Base-by-base conservation (phyloP, 2,888 invertebrate species). In the Candidula unifasciata region DNA sequence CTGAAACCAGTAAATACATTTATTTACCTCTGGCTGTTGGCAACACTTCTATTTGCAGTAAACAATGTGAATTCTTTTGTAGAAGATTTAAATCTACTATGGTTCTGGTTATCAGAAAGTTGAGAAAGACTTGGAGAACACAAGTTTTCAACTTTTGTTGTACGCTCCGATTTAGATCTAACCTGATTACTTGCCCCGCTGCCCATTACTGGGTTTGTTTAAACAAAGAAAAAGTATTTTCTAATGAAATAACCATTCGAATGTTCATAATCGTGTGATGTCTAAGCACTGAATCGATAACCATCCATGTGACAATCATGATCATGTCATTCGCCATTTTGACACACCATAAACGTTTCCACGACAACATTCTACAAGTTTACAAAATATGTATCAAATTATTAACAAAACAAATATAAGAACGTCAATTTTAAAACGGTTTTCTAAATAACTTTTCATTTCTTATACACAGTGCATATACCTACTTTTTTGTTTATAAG, bases 131-230 rank as follows among this genome's bases (percentile, higher is more conserved):
- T 21, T 18, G 30, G 18, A 54, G 33, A 57, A 33, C 33, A 33
- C 54, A 33, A 18, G 1, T 6, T 27, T 21, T 18, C 30, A 37
- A 30, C 24, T 21, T 37, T 27, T 16, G 21, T 35, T n/a, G 24
- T 10, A 35, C 52, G 66, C 18, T 44, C 68, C 2, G 37, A 30
- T n/a, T 37, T 66, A 27, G 79, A 37, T 30, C 57, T 54, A 57
- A 80, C 66, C 71, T 80, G 80, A 57, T 57, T 80, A 57, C 80
- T 80, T 13, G 80, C 52, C 24, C 71, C 80, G 27, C 54, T 33
- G 30, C 80, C 80, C 80, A 80, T 80, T 54, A 16, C 33, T 24
- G 27, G 5, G 6, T 27, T 27, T 6, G 1, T 6, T 27, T 68
- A 68, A 68, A n/a, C 8, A n/a, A 10, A 33, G 27, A 16, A 35